A percentile compares a stretch with the other conserved stretches of the same genome.
Evolutionary conservation across 2,797 vertebrate species (phyloP).

Genomic region (Kryptopterus vitreolus): DNA sequence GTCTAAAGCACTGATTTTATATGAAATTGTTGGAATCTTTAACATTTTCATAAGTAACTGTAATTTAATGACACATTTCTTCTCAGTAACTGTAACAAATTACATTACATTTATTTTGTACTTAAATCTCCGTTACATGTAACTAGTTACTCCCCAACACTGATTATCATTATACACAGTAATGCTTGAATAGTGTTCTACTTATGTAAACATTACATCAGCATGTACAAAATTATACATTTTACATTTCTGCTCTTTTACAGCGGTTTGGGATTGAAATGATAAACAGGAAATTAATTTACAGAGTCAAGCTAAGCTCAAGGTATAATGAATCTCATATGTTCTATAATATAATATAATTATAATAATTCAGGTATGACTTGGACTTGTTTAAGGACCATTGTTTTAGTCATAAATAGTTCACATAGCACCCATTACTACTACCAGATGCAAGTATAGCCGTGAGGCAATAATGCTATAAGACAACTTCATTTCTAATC

Average conservation of each 20-base stretch:
- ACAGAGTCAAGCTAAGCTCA: neutral
- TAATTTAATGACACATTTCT: too few species aligned
- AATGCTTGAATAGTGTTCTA: neutral
- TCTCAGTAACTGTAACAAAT: too few species aligned
- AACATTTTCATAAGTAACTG: too few species aligned
- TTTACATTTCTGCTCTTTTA: neutral
- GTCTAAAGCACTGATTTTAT: too few species aligned
- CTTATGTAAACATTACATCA: constrained; percentile 3
- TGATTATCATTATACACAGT: neutral
- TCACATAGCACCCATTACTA: neutral
- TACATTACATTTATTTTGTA: too few species aligned
- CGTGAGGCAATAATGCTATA: constrained; percentile 8
- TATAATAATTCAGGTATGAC: neutral
- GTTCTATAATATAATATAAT: neutral
- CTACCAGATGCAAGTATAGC: neutral
- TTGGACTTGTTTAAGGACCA: neutral
- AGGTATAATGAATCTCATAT: neutral
- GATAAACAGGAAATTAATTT: neutral
- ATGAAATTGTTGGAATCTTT: too few species aligned
- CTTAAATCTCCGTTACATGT: too few species aligned
- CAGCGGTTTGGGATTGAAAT: neutral
- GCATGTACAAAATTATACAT: neutral
- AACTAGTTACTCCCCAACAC: too few species aligned
- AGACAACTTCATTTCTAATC: neutral
- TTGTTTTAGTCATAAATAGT: neutral